Base-by-base conservation (phyloP, 2,113 vertebrate genomes). In the Talpa occidentalis region DNA sequence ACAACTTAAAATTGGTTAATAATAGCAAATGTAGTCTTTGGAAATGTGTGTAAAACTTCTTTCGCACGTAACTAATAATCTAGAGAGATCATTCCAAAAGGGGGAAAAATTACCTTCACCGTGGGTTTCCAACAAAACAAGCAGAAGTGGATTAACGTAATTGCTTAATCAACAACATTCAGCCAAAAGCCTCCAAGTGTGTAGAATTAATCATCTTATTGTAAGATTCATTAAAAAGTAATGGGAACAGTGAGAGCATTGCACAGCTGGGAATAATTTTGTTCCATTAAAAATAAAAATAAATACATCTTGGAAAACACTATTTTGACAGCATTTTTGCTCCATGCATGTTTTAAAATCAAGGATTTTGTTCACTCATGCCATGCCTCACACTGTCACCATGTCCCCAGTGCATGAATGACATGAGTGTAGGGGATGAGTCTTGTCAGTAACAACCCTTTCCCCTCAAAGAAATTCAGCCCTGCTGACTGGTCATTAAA, bases 211-310 rank as follows among this genome's bases (percentile, higher is more conserved):
- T 99, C 98, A 99, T 98, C 97, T 98, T 98, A 97, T 98, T 98
- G 97, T 98, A 98, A 99, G 98, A 97, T 98, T 97, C 97, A 98
- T 98, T 99, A 94, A 98, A 97, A 98, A 98, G 98, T 99, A 99
- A 98, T 97, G 89, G 98, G 93, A 94, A 97, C 96, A 98, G 99
- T 98, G 98, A 99, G 98, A 98, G 98, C 98, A 98, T 98, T 97
- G 97, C 97, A 98, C 99, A 99, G 98, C 99, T 99, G 99, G 99
- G 96, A 99, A 98, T 98, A 98, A 99, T 99, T 99, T 99, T 96
- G 97, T 96, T 98, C 98, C 98, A 99, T 99, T 99, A 99, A 98
- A 98, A 98, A 98, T 97, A 98, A 98, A 99, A 99, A 99, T 99
- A 99, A 99, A 99, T 98, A 98, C 89, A 28, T 77, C 95, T 97